These are phyloP conservation scores for Epistrophe grossulariae DNA, from an alignment of 2,888 invertebrate species.

Conservation along the genomic window DNA sequence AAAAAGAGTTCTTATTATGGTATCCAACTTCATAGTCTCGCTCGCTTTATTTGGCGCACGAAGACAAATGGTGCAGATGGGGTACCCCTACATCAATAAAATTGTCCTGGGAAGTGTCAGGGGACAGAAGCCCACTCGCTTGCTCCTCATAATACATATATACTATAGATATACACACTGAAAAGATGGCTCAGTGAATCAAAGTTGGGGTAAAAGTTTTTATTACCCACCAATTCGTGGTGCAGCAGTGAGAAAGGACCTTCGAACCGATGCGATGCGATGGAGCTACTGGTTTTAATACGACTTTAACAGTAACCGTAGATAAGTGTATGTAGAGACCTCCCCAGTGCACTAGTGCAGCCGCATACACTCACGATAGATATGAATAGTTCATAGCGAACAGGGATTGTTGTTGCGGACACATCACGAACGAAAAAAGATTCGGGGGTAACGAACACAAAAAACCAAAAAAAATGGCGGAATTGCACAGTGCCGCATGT, in stretches of 20 bases:
- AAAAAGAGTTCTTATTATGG: constrained; percentile 65
- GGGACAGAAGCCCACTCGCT: neutral
- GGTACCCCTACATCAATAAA: constrained; percentile 65
- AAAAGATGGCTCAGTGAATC: constrained; percentile 59
- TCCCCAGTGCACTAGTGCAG: constrained; percentile 62
- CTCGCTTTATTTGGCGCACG: constrained; percentile 10
- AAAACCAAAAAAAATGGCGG: constrained; percentile 2
- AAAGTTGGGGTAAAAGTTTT: constrained; percentile 73
- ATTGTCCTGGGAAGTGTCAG: constrained; percentile 13
- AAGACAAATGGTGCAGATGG: constrained; percentile 65
- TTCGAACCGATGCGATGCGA: constrained; percentile 57
- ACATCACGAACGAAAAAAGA: constrained; percentile 21
- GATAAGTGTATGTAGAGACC: constrained; percentile 18
- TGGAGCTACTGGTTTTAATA: constrained; percentile 51
- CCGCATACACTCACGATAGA: constrained; percentile 61
- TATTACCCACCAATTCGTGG: constrained; percentile 73
- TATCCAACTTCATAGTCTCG: constrained; percentile 54
- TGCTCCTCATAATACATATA: neutral
- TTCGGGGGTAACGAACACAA: constrained; percentile 13
- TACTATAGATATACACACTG: neutral
- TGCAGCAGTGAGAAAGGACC: constrained; percentile 55
- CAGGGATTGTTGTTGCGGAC: constrained; percentile 48
- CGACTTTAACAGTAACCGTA: constrained; percentile 57
- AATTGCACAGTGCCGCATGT: constrained; percentile 64
- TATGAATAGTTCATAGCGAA: constrained; percentile 72